Conservation (phyloP, 1,140 invertebrate species). For the Pachypeltis micranthus region DNA sequence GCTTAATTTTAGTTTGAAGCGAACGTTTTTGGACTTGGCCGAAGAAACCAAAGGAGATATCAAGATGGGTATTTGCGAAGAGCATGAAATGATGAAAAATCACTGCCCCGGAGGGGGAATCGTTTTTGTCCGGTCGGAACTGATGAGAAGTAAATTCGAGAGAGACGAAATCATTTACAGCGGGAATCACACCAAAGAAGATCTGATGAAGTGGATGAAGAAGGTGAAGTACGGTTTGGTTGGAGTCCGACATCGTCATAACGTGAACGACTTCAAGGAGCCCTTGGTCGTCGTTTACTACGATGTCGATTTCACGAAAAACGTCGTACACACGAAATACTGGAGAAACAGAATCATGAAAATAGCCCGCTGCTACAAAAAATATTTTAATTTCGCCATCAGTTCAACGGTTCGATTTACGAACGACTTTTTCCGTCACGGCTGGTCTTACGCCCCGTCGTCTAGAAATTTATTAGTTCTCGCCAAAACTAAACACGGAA, state of each 20-base stretch:
- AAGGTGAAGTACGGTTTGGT: conserved; percentile 84
- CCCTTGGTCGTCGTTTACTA: conserved; percentile 89
- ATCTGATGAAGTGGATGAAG: conserved; percentile 69
- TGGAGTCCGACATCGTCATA: conserved; percentile 76
- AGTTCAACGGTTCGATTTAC: conserved; percentile 82
- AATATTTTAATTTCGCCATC: conserved; percentile 74
- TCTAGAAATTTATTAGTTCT: no score
- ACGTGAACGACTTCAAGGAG: conserved; percentile 70
- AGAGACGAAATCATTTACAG: conserved; percentile 59
- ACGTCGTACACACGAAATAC: conserved; percentile 87
- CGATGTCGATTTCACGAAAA: conserved; percentile 91
- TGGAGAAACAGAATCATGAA: conserved; percentile 96
- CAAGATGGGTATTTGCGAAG: no score
- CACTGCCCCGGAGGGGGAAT: conserved; percentile 68
- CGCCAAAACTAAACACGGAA: no score
- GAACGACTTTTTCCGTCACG: conserved; percentile 83
- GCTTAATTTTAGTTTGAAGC: no score
- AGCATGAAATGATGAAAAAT: no score
- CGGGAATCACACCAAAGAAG: conserved; percentile 49
- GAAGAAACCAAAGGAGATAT: no score
- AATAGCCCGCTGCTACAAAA: conserved; percentile 75
- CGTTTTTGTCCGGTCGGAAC: conserved; percentile 77
- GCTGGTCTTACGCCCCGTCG: no score
- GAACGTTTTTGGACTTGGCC: no score
- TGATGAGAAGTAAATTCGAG: conserved; percentile 88